Conservation (phyloP, 1,140 invertebrate genomes). For the Rhopalosiphum maidis region DNA sequence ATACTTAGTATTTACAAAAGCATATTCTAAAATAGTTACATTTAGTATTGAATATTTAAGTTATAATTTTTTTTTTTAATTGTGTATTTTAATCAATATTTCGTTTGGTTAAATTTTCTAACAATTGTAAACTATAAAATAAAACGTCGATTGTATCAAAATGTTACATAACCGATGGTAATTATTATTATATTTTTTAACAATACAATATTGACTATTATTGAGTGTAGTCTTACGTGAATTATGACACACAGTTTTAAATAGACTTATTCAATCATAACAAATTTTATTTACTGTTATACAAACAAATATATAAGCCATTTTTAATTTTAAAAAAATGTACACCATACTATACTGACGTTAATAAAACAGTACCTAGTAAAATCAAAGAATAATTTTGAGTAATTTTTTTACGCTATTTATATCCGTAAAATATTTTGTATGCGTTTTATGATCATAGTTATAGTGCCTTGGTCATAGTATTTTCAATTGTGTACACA, state of each 20-base stretch:
- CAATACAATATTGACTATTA: background rate
- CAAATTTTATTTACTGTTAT: background rate
- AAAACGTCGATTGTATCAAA: background rate
- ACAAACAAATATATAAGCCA: background rate
- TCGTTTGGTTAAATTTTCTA: background rate
- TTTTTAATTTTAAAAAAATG: background rate
- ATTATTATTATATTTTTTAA: background rate
- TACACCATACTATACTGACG: no score
- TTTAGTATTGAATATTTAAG: background rate
- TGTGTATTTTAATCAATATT: background rate
- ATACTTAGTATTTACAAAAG: background rate
- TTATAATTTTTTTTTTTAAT: background rate
- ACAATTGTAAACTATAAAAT: background rate
- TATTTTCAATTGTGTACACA: background rate
- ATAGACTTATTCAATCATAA: background rate
- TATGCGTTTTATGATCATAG: background rate
- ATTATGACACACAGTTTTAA: background rate
- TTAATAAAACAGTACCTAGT: background rate
- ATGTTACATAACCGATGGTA: background rate
- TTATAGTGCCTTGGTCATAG: background rate
- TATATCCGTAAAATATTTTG: background rate
- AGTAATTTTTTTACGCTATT: background rate
- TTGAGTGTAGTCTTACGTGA: background rate
- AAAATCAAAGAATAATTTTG: background rate
- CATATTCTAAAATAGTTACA: background rate